phyloP scores from a whole-genome alignment of 1,140 invertebrate species.

The Alviniconcha marisindica region DNA sequence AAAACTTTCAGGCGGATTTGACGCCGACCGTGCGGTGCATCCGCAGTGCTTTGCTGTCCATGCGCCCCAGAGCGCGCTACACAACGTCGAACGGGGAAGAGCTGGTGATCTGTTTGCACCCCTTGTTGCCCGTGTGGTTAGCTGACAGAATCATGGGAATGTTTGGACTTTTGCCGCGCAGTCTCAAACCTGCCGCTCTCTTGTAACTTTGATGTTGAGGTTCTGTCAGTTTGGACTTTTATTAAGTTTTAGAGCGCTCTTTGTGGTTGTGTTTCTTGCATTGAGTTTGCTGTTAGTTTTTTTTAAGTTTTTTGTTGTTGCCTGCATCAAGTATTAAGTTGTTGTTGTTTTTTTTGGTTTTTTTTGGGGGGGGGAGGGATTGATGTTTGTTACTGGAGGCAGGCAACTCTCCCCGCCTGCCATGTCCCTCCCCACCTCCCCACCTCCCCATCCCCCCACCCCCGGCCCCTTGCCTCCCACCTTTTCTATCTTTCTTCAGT shows the following conservation, averaged over 20 bases:
- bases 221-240: not conserved
- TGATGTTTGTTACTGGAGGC: too few relatives aligned
- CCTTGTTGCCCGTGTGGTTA: slow-evolving; percentile 70
- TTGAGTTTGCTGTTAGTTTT: too few relatives aligned
- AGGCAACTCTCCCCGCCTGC: too few relatives aligned
- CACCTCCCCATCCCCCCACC: too few relatives aligned
- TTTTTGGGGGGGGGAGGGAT: too few relatives aligned
- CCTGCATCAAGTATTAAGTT: too few relatives aligned
- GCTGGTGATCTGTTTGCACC: slow-evolving; percentile 62
- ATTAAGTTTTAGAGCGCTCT: too few relatives aligned
- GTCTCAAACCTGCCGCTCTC: slow-evolving; percentile 47
- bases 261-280: too few relatives aligned
- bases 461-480: too few relatives aligned
- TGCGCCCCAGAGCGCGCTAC: slow-evolving; percentile 67
- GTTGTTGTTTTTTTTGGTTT: not conserved
- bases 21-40: slow-evolving; percentile 71
- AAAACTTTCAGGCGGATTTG: slow-evolving; percentile 64
- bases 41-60: slow-evolving; percentile 71
- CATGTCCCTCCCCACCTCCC: too few relatives aligned
- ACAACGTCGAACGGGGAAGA: slow-evolving; percentile 70
- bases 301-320: too few relatives aligned
- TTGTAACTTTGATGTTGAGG: not conserved
- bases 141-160: slow-evolving; percentile 64
- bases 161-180: slow-evolving; percentile 62
- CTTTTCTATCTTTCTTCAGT: too few relatives aligned